Base-by-base conservation (phyloP, 2,888 invertebrate genomes). In the Argyra leucocephala region DNA sequence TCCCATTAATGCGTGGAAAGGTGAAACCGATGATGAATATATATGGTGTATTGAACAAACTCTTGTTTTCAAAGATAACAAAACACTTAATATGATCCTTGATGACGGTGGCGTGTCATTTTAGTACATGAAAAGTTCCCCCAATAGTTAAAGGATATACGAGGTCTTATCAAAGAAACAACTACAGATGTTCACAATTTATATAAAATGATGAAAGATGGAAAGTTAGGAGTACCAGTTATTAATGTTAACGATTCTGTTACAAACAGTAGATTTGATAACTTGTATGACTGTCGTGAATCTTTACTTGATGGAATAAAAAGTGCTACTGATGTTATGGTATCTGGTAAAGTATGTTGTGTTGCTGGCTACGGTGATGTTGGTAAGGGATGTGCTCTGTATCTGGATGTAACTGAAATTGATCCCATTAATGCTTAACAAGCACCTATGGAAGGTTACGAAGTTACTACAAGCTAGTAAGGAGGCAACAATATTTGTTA, bases 331-430 rank as follows among this genome's bases (percentile, higher is more conserved):
- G 98, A 99, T 76, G 89, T 99, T 18, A 99, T 99, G 99, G 86
- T 99, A 71, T 97, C 99, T 66, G 97, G 97, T 24, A 99, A 99
- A 82, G 95, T 96, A 1, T 94, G 94, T 76, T 90, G 94, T n/a
- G 96, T 98, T 1, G 96, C 92, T 69, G 99, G 99, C n/a, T 99
- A 97, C 77, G 99, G 99, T 64, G 99, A 99, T 82, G 99, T 99
- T 15, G 99, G 99, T 69, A 99, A 99, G 82, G 99, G 99, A 63
- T 95, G 94, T 75, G 96, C 97, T 22, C 96, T 78, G 94, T 97
- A n/a, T n/a, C n/a, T n/a, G 93, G 94, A 24, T 93, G 98, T 74
- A 70, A 96, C 97, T 3, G 99, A 99, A 84, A 91, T 99, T 71
- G 99, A 99, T 82, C 99, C 99, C 2, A 99, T 99, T 75, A 97